Percentiles rank a stretch among this genome's conserved stretches.
phyloP scores from a whole-genome alignment of 2,888 invertebrate genomes.

The Gryllus longicercus region DNA sequence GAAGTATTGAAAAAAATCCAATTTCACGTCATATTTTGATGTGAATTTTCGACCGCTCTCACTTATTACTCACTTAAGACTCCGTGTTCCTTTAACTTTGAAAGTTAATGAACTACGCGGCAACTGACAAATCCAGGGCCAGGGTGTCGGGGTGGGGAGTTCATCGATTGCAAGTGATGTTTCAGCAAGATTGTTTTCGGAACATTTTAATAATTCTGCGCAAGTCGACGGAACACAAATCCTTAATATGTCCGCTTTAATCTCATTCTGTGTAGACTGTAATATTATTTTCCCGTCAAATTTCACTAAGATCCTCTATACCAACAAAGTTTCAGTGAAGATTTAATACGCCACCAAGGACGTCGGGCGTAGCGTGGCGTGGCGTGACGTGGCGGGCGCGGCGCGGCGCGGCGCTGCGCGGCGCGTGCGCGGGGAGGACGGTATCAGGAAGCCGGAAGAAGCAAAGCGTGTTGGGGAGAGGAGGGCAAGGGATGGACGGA shows the following conservation, averaged over 20 bases:
- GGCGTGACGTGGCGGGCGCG: background rate
- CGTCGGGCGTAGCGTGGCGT: background rate
- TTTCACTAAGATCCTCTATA: background rate
- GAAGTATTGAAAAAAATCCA: no score
- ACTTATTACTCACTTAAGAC: no score
- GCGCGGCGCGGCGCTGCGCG: background rate
- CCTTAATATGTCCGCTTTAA: background rate
- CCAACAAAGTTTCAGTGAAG: background rate
- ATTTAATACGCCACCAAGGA: background rate
- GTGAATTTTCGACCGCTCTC: no score
- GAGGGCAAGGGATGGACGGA: background rate
- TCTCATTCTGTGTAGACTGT: background rate
- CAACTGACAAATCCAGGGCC: no score
- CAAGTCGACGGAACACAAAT: background rate
- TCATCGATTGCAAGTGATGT: no score
- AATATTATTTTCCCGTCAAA: constrained; percentile 2
- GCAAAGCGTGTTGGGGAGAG: background rate
- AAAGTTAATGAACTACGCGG: no score
- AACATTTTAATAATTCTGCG: background rate
- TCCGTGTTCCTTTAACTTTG: no score
- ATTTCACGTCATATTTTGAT: no score
- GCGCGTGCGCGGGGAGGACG: background rate
- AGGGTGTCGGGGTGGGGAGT: no score
- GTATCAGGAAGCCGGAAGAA: no score
- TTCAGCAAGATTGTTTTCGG: background rate